These are phyloP conservation scores for Ptyas mucosa DNA, from an alignment of 2,113 vertebrate species.

Conservation along the genomic window DNA sequence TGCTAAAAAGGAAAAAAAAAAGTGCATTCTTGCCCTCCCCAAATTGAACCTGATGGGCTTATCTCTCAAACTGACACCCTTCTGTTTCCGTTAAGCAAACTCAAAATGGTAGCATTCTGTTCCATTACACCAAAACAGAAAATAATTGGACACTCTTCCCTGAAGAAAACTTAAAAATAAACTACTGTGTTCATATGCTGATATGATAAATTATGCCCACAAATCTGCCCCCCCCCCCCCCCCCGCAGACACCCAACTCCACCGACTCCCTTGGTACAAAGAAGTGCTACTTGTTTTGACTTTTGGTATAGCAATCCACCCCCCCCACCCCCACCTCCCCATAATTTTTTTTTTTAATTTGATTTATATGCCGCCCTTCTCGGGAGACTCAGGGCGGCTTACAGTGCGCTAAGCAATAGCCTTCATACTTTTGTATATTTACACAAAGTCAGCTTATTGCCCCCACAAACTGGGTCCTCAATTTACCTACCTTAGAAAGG, in stretches of 20 bases:
- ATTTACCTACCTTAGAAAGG: too few relatives aligned
- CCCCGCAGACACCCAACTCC: conserved; percentile 38
- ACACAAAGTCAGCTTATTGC: too few relatives aligned
- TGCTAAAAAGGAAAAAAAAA: background rate
- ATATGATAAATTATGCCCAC: conserved; percentile 13
- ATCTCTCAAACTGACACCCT: background rate
- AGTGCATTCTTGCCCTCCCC: background rate
- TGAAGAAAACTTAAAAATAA: conserved; percentile 15
- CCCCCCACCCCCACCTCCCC: too few relatives aligned
- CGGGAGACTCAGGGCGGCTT: too few relatives aligned
- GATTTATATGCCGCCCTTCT: too few relatives aligned
- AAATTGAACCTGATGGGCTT: background rate
- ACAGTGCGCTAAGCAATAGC: too few relatives aligned
- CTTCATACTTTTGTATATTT: too few relatives aligned
- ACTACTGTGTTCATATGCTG: conserved; percentile 7
- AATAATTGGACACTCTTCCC: conserved; percentile 8
- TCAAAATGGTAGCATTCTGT: background rate
- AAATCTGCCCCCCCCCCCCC: background rate
- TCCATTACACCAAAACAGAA: conserved; percentile 11
- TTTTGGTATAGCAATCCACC: conserved; percentile 15
- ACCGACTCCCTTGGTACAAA: conserved; percentile 25
- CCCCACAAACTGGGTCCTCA: too few relatives aligned
- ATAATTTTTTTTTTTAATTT: too few relatives aligned
- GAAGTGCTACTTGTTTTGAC: background rate
- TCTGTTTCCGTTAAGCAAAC: background rate